Percentiles rank a stretch among this genome's conserved stretches.
Conservation (phyloP, 2,113 vertebrate genomes). For the Cacatua alba region DNA sequence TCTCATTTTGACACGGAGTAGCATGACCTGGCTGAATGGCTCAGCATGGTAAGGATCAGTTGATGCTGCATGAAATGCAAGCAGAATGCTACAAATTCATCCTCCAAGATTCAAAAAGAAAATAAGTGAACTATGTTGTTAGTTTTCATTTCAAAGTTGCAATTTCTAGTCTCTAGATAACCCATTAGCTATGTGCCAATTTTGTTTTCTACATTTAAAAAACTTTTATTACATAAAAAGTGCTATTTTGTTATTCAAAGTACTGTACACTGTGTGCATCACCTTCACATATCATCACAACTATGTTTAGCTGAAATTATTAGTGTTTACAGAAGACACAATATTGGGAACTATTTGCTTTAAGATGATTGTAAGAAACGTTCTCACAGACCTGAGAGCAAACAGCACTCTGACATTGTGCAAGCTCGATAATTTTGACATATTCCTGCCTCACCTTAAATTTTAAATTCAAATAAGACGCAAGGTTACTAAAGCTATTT, state of each 20-base stretch:
- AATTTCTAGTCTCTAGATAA: background rate
- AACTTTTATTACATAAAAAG: background rate
- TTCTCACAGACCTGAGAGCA: background rate
- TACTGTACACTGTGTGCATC: rapidly evolving
- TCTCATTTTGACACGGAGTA: background rate
- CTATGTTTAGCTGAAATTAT: background rate
- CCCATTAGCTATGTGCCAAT: background rate
- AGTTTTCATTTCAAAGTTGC: background rate
- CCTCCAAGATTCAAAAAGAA: background rate
- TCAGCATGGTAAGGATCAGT: background rate
- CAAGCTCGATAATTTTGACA: background rate
- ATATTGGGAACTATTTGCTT: background rate
- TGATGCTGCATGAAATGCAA: background rate
- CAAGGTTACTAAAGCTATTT: background rate
- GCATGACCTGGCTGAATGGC: background rate
- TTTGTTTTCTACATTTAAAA: background rate
- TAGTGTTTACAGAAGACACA: background rate
- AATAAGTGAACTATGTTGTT: background rate
- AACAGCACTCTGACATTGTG: background rate
- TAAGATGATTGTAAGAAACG: background rate
- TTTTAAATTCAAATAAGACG: background rate
- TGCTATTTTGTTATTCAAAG: background rate
- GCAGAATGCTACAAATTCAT: background rate
- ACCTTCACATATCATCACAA: background rate
- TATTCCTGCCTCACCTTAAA: background rate